These are phyloP conservation scores for Staurois parvus DNA, from an alignment of 2,797 vertebrate genomes.

Conservation along the genomic window DNA sequence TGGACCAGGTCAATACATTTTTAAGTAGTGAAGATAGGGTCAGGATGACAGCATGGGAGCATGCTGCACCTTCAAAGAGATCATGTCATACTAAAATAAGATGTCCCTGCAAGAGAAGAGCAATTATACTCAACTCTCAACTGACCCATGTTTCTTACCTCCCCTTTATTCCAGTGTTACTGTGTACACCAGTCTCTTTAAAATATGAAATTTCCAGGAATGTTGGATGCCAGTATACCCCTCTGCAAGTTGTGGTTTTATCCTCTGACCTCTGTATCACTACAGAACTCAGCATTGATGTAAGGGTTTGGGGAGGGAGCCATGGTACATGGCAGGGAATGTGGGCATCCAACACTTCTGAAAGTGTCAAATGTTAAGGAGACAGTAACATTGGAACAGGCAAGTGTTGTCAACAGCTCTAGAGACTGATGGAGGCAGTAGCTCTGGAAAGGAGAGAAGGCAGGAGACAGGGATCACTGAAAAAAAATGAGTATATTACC, in stretches of 20 bases:
- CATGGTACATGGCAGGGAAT: not conserved
- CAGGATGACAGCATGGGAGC: too few species aligned
- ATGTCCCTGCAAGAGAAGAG: not conserved
- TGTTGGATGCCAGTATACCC: not conserved
- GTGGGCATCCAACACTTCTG: too few species aligned
- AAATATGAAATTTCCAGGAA: not conserved
- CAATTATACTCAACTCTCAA: not conserved
- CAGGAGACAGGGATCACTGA: too few species aligned
- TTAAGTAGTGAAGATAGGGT: not conserved
- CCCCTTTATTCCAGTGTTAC: not conserved
- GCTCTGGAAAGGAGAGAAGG: too few species aligned
- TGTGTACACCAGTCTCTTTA: not conserved
- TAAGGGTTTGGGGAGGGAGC: not conserved
- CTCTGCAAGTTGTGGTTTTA: not conserved
- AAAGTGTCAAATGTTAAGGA: not conserved
- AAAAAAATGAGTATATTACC: too few species aligned
- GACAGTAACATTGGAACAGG: too few species aligned
- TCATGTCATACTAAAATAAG: not conserved
- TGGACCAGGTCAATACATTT: not conserved
- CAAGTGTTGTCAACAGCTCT: too few species aligned
- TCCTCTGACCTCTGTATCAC: not conserved
- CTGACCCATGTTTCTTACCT: not conserved
- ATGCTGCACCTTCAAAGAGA: not conserved
- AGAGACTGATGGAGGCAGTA: too few species aligned
- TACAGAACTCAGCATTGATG: not conserved